Base-by-base conservation (phyloP, 2,797 vertebrate genomes). In the Brotogeris chrysoptera region DNA sequence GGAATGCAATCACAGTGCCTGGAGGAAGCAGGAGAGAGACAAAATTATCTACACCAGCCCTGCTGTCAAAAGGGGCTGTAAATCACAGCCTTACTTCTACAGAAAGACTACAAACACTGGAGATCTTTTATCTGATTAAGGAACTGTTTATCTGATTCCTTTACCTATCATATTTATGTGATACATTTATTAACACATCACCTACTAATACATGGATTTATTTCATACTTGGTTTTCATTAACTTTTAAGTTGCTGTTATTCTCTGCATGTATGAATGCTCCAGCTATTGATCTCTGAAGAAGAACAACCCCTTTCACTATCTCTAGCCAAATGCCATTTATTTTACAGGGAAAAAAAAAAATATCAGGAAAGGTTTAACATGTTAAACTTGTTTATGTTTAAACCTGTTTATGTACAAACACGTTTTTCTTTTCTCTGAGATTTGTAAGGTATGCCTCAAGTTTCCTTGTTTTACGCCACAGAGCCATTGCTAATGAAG, bases 121-220 rank as follows among this genome's bases (percentile, higher is more conserved):
- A 84, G 24, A 80, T 23, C 4, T 72, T 92, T 86, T 36, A 86
- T 44, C 68, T 63, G 59, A 60, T 77, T 80, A 93, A 77, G 81
- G 32, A 92, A 52, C 25, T 52, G 88, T 83, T 95, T 92, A 84
- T 64, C 82, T 65, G 52, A 77, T 77, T 86, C 38, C 53, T 90
- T 87, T 92, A 80, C 55, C 36, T 57, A 93, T 92, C 69, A 38
- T 81, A 79, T 86, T 95, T 93, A 86, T 57, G 38, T 46, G 79
- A 74, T 84, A 72, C 36, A 55, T 86, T 90, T 94, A 95, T 88
- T 92, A 91, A 93, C 68, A 66, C 44, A 86, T 90, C 74, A 90
- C 38, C 38, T 86, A 80, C 52, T 52, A 92, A 88, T 73, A 73
- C 38, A 77, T 27, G 24, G 60, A 93, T 96, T 83, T 93, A 84